phyloP scores from a whole-genome alignment of 2,113 vertebrate species.

The Nothocercus nigrocapillus region DNA sequence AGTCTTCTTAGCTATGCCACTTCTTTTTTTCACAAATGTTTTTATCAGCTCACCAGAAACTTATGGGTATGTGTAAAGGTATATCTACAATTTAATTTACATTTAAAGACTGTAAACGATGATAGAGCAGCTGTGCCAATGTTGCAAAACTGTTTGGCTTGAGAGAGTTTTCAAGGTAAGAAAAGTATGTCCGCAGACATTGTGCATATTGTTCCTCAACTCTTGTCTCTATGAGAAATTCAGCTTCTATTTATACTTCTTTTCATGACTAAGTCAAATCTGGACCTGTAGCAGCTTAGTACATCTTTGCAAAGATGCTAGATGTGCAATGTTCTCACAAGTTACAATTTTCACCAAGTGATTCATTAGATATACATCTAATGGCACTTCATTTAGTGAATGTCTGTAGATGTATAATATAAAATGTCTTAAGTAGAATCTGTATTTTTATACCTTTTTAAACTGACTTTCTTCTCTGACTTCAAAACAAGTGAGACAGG shows the following conservation, averaged over 20 bases:
- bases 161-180: neutral
- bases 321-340: neutral
- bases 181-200: neutral
- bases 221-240: neutral
- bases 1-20: neutral
- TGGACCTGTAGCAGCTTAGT: neutral
- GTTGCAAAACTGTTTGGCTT: neutral
- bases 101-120: neutral
- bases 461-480: neutral
- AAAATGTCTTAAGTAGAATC: neutral
- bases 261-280: neutral
- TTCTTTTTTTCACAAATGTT: neutral
- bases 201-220: neutral
- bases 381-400: neutral
- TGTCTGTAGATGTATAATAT: neutral
- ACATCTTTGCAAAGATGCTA: neutral
- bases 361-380: neutral
- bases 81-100: neutral
- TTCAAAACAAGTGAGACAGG: neutral
- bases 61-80: neutral
- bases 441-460: neutral
- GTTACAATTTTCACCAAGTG: neutral
- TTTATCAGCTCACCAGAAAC: neutral
- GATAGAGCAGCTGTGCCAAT: neutral
- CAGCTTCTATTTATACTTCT: neutral